Conservation (phyloP, 2,888 invertebrate species). For the Pristionchus fissidentatus region DNA sequence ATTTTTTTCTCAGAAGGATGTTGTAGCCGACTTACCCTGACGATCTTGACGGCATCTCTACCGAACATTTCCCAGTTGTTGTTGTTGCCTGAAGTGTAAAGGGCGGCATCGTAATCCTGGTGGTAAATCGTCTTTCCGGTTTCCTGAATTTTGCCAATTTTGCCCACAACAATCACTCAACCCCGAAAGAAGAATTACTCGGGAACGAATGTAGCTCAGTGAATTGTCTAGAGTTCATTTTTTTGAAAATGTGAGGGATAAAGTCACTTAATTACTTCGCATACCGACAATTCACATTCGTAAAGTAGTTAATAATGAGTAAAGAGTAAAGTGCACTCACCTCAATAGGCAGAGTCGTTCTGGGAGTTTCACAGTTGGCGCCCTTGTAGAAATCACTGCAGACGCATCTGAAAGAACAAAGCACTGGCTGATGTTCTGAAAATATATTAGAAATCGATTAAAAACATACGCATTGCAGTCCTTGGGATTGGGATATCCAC, state of each 20-base stretch:
- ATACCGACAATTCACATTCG: no score
- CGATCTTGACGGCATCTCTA: background rate
- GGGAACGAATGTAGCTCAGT: no score
- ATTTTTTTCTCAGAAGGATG: no score
- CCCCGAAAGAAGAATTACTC: no score
- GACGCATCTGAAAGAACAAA: background rate
- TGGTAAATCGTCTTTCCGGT: background rate
- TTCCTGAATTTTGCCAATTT: no score
- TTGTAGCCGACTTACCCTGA: constrained; percentile 8
- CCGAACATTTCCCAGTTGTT: constrained; percentile 24
- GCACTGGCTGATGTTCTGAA: background rate
- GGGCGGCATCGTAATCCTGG: background rate
- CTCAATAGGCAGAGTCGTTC: background rate
- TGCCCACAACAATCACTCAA: no score
- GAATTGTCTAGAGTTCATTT: no score
- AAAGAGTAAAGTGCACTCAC: background rate
- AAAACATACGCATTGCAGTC: constrained; percentile 31
- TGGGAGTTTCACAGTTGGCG: background rate
- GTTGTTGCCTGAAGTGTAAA: constrained; percentile 2
- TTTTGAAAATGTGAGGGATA: no score
- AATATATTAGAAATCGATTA: background rate
- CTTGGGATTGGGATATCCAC: constrained; percentile 1
- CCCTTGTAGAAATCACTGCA: constrained; percentile 14
- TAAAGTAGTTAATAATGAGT: no score
- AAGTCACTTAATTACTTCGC: no score